Percentiles rank a stretch among this genome's conserved stretches.
phyloP scores from a whole-genome alignment of 1,140 invertebrate species.

The Caenorhabditis tropicalis region DNA sequence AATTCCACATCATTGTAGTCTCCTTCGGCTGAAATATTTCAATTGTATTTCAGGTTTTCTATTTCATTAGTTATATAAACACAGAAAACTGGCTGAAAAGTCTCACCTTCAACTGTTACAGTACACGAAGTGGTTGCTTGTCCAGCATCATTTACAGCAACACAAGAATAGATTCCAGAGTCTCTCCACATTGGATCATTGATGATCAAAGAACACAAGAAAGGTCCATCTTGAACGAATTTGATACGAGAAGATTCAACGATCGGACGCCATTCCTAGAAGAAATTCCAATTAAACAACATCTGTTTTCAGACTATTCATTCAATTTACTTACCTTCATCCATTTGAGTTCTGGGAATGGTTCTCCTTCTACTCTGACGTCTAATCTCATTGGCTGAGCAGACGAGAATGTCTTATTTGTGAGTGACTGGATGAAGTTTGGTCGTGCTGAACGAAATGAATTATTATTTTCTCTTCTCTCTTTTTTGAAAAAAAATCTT shows the following conservation, averaged over 20 bases:
- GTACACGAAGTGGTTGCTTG: constrained; percentile 86
- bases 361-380: constrained; percentile 86
- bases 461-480: neutral
- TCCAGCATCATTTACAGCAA: constrained; percentile 89
- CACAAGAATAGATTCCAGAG: constrained; percentile 89
- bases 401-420: constrained; percentile 79
- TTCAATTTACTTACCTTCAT: constrained; percentile 78
- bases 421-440: constrained; percentile 82
- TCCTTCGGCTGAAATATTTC: constrained; percentile 62
- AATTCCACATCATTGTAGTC: constrained; percentile 68
- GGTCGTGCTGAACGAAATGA: constrained; percentile 81
- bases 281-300: neutral
- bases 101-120: constrained; percentile 84
- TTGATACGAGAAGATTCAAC: constrained; percentile 82
- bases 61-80: too few relatives aligned
- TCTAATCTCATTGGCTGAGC: constrained; percentile 81
- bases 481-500: constrained; percentile 46
- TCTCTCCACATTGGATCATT: constrained; percentile 87
- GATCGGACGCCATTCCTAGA: constrained; percentile 85
- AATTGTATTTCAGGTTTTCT: neutral
- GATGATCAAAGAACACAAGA: constrained; percentile 83
- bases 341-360: constrained; percentile 93
- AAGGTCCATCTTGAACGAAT: constrained; percentile 85
- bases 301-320: neutral
- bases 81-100: neutral